Percentiles rank a stretch among this genome's conserved stretches.
These are phyloP conservation scores for Huso huso DNA, from an alignment of 2,797 vertebrate genomes.

Conservation along the genomic window DNA sequence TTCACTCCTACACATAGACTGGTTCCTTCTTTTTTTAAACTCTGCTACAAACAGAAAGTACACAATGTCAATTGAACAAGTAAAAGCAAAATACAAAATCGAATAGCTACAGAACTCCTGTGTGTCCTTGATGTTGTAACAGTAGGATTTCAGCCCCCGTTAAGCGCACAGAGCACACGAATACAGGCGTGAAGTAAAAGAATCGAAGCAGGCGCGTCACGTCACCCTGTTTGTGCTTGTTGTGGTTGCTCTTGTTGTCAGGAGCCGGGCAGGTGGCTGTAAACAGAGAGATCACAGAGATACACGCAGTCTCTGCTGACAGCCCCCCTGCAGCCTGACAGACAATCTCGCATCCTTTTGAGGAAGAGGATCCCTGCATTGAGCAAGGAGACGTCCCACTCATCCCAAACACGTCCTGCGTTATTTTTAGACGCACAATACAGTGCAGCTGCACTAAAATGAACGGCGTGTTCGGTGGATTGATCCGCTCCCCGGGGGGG, in stretches of 20 bases:
- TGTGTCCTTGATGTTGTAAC: no score
- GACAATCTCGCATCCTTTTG: not conserved
- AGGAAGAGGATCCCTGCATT: not conserved
- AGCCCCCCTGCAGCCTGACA: not conserved
- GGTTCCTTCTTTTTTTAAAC: no score
- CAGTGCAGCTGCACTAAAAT: constrained; percentile 4
- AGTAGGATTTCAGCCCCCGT: no score
- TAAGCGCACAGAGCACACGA: no score
- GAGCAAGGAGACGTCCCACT: not conserved
- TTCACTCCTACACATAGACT: no score
- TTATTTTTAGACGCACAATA: constrained; percentile 2
- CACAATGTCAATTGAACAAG: no score
- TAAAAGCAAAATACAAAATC: no score
- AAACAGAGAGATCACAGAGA: not conserved
- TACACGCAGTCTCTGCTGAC: not conserved
- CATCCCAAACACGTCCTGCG: constrained; percentile 3
- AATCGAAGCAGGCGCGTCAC: not conserved
- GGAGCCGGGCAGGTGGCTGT: not conserved
- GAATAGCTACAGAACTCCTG: no score
- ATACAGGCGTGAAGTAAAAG: not conserved
- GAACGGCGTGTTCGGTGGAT: not conserved
- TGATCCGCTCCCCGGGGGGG: no score
- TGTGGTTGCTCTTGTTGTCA: not conserved
- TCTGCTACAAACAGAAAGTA: no score
- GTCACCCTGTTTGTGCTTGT: not conserved